These are phyloP conservation scores for Oryzias javanicus DNA, from an alignment of 2,113 vertebrate genomes.

Conservation along the genomic window DNA sequence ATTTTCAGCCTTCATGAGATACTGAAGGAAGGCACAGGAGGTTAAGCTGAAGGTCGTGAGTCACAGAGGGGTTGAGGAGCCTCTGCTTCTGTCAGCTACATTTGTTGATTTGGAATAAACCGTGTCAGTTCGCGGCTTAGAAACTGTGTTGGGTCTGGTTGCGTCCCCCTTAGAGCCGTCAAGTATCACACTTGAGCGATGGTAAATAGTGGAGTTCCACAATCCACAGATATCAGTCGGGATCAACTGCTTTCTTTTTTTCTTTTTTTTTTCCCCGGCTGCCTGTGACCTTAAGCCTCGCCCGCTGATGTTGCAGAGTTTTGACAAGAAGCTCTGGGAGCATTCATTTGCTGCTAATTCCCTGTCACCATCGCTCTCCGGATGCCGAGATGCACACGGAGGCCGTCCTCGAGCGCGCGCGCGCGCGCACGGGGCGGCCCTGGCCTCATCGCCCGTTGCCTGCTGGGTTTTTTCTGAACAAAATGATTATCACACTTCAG, in stretches of 20 bases:
- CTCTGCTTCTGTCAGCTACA: not conserved
- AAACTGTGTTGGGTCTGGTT: not conserved
- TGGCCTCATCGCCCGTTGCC: conserved; percentile 42
- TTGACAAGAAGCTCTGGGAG: conserved; percentile 58
- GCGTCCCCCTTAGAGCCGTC: too few species aligned
- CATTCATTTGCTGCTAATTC: conserved; percentile 65
- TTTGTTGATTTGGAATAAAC: conserved; percentile 3
- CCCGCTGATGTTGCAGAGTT: conserved; percentile 46
- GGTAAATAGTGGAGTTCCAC: not conserved
- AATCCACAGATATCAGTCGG: conserved; percentile 33
- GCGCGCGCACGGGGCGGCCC: too few species aligned
- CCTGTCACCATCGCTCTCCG: conserved; percentile 48
- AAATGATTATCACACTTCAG: conserved; percentile 72
- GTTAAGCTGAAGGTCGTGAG: conserved; percentile 8
- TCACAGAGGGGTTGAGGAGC: not conserved
- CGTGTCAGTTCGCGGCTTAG: not conserved
- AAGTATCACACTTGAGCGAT: not conserved
- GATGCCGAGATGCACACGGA: conserved; percentile 34
- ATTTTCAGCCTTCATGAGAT: conserved; percentile 24
- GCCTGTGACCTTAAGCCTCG: conserved; percentile 55
- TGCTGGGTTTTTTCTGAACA: conserved; percentile 56
- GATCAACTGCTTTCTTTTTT: conserved; percentile 46
- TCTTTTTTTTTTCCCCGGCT: conserved; percentile 23
- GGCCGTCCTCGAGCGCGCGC: too few species aligned
- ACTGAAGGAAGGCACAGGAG: conserved; percentile 19